These are phyloP conservation scores for Sorex fumeus DNA, from an alignment of 2,113 vertebrate genomes.

Conservation along the genomic window DNA sequence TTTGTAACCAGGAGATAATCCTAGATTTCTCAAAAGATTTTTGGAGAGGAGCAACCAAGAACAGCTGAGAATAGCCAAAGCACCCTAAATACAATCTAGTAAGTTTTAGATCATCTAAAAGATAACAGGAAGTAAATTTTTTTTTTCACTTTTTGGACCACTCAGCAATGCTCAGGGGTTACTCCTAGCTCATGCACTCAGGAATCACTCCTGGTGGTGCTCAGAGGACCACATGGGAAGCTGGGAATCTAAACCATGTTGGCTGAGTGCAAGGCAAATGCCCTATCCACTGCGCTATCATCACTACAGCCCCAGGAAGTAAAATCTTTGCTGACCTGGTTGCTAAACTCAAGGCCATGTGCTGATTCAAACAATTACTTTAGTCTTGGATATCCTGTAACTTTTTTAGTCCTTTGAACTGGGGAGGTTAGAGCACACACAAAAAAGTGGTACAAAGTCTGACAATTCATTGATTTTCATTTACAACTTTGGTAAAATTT, in stretches of 20 bases:
- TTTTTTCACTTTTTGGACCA: too few relatives aligned
- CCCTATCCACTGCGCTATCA: too few relatives aligned
- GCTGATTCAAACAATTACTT: too few relatives aligned
- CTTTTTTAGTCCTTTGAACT: conserved; percentile 57
- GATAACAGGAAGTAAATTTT: conserved; percentile 34
- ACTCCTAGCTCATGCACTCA: too few relatives aligned
- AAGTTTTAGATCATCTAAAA: conserved; percentile 6
- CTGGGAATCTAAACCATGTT: too few relatives aligned
- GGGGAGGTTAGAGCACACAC: background rate
- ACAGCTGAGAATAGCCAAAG: too few relatives aligned
- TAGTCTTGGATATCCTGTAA: background rate
- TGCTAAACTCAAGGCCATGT: background rate
- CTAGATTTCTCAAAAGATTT: background rate
- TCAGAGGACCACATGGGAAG: too few relatives aligned
- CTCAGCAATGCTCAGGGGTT: too few relatives aligned
- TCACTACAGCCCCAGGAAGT: background rate
- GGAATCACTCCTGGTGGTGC: too few relatives aligned
- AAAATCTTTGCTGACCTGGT: conserved; percentile 45
- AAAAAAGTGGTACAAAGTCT: background rate
- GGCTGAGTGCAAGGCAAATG: too few relatives aligned
- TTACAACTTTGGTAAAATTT: background rate
- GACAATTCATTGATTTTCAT: conserved; percentile 16
- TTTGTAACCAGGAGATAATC: conserved; percentile 44
- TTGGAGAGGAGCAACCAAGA: too few relatives aligned
- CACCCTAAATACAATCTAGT: background rate